Evolutionary conservation across 2,797 vertebrate species (phyloP).

Genomic region (Sorex maritimensis): DNA sequence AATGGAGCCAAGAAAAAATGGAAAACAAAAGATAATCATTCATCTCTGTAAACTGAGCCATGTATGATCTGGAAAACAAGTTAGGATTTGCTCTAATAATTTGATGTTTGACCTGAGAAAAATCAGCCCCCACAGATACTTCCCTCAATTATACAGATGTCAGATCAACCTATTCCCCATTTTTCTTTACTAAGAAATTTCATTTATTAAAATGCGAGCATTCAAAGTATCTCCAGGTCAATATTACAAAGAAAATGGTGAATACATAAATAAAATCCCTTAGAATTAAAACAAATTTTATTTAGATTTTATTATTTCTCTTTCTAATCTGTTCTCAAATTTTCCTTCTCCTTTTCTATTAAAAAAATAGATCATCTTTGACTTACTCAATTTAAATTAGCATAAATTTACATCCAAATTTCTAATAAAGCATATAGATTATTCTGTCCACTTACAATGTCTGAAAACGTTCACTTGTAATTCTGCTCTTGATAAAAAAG

Average conservation of each 20-base stretch:
- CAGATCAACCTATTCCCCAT: neutral
- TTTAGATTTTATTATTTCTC: slow-evolving; percentile 55
- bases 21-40: slow-evolving; percentile 4
- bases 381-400: slow-evolving; percentile 4
- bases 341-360: slow-evolving; percentile 28
- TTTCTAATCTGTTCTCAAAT: slow-evolving; percentile 29
- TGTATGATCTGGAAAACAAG: slow-evolving; percentile 4
- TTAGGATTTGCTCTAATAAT: neutral
- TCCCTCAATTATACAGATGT: neutral
- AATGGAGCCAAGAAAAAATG: neutral
- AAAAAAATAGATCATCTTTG: slow-evolving; percentile 13
- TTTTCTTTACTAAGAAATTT: neutral
- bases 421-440: slow-evolving; percentile 49
- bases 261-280: slow-evolving; percentile 51
- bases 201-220: slow-evolving; percentile 60
- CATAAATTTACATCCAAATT: slow-evolving; percentile 57
- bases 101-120: slow-evolving; percentile 8
- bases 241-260: neutral
- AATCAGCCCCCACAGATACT: neutral
- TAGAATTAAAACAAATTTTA: slow-evolving; percentile 61
- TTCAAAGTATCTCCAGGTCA: slow-evolving; percentile 21
- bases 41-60: slow-evolving; percentile 13
- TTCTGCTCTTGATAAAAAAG: neutral
- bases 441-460: slow-evolving; percentile 36
- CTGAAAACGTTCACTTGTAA: neutral